A percentile compares a stretch with the other conserved stretches of the same genome.
phyloP scores from a whole-genome alignment of 2,888 invertebrate species.

The Oeneis ivallda region DNA sequence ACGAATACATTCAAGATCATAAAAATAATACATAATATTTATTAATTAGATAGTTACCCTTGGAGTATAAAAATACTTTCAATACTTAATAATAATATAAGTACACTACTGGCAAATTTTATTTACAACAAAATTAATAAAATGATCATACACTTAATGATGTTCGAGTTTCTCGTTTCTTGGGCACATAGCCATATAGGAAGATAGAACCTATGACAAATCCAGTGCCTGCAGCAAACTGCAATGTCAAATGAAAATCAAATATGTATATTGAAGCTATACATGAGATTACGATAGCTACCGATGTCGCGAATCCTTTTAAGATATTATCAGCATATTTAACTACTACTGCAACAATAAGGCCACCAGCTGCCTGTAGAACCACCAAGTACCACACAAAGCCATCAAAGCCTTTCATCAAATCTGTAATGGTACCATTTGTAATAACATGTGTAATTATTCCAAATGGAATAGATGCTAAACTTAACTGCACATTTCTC shows the following conservation, averaged over 20 bases:
- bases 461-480: constrained; percentile 95
- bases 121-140: constrained; percentile 23
- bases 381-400: constrained; percentile 94
- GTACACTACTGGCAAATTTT: constrained; percentile 39
- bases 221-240: constrained; percentile 91
- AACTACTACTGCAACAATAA: constrained; percentile 98
- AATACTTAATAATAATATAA: constrained; percentile 26
- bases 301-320: constrained; percentile 98
- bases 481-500: constrained; percentile 97
- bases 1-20: constrained; percentile 35
- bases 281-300: constrained; percentile 97
- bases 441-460: constrained; percentile 88
- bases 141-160: constrained; percentile 65
- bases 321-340: constrained; percentile 99
- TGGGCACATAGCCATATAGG: constrained; percentile 92
- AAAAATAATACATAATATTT: constrained; percentile 33
- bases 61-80: constrained; percentile 15
- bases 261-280: constrained; percentile 96
- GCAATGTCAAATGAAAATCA: constrained; percentile 91
- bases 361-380: constrained; percentile 96
- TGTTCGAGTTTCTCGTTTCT: constrained; percentile 62
- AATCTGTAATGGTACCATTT: constrained; percentile 84
- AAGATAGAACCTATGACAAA: constrained; percentile 97
- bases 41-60: constrained; percentile 4
- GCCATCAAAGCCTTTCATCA: constrained; percentile 86